Base-by-base conservation (phyloP, 2,113 vertebrate species). In the Trematomus loennbergii region DNA sequence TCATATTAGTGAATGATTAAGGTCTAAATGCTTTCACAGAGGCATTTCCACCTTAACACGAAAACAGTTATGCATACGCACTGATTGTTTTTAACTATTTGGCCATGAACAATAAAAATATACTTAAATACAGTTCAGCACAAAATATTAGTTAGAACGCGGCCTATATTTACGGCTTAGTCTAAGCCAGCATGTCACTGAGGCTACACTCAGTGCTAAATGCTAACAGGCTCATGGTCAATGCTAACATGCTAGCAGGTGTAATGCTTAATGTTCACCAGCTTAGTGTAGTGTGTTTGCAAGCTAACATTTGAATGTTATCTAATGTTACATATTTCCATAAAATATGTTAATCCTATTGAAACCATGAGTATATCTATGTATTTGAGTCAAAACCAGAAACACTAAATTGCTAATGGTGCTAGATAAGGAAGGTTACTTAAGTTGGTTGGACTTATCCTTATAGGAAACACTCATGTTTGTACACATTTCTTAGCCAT, bases 1-100 rank as follows among this genome's bases (percentile, higher is more conserved):
- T 76, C 65, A 43, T 75, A 62, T 85, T 81, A 81, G 74, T n/a
- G 73, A 58, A 17, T 67, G 53, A 62, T 78, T 69, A 70, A 59
- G 5, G 33, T 52, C 60, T 73, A 49, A 82, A 73, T 57, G 76
- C 15, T 66, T 55, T 70, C n/a, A 58, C 15, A 36, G 25, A 68
- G 0, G 15, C 12, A 1, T 36, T 59, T 71, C 9, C 59, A 73
- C 15, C 9, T 20, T 54, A 16, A 72, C 57, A 49, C 53, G 22
- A 20, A 63, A 63, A 54, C 9, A 17, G 9, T 3, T 49, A 9
- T 12, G 15, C 9, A n/a, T 45, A 13, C 45, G 48, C 20, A 40
- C 70, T 54, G 12, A 33, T 46, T 57, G 20, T 2, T 82, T 57
- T 68, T n/a, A 8, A 20, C 59, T 36, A 46, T 6, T 52, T 48